Evolutionary conservation across 2,888 invertebrate genomes (phyloP).

Genomic region (Diogma glabrata): DNA sequence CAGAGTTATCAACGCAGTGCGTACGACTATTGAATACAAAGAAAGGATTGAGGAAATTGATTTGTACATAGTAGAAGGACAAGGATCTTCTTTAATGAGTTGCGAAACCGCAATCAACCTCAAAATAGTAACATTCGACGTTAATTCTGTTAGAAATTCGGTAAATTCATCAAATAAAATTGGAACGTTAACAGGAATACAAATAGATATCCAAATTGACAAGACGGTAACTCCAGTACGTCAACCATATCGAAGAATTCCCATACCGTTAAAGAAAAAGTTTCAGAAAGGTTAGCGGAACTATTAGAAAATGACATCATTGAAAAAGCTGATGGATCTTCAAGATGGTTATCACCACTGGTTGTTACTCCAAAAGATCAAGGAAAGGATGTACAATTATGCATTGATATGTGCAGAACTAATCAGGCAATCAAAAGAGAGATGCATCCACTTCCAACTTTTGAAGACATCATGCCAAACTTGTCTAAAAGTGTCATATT

Average conservation of each 20-base stretch:
- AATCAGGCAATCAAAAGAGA: slow-evolving; percentile 13
- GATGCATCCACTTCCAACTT: slow-evolving; percentile 18
- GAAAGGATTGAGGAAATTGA: not conserved
- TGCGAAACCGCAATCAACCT: not conserved
- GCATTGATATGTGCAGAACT: not conserved
- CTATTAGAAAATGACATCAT: not conserved
- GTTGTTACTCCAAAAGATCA: not conserved
- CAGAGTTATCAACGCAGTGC: not conserved
- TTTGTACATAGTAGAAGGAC: slow-evolving; percentile 1
- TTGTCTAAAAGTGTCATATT: slow-evolving; percentile 17
- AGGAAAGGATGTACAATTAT: slow-evolving; percentile 1
- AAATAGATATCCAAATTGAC: slow-evolving; percentile 21
- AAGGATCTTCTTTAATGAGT: not conserved
- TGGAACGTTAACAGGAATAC: slow-evolving; percentile 22
- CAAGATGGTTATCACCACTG: slow-evolving; percentile 1
- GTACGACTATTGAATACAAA: not conserved
- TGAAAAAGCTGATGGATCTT: not conserved
- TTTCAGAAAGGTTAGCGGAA: not conserved
- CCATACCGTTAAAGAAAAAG: not conserved
- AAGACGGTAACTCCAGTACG: slow-evolving; percentile 19
- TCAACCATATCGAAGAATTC: not conserved
- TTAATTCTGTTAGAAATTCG: not conserved
- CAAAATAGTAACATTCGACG: not conserved
- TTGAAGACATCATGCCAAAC: slow-evolving; percentile 16
- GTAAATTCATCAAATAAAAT: slow-evolving; percentile 15